A percentile compares a stretch with the other conserved stretches of the same genome.
Evolutionary conservation across 2,888 invertebrate genomes (phyloP).

Genomic region (Xestia rhomboidea): DNA sequence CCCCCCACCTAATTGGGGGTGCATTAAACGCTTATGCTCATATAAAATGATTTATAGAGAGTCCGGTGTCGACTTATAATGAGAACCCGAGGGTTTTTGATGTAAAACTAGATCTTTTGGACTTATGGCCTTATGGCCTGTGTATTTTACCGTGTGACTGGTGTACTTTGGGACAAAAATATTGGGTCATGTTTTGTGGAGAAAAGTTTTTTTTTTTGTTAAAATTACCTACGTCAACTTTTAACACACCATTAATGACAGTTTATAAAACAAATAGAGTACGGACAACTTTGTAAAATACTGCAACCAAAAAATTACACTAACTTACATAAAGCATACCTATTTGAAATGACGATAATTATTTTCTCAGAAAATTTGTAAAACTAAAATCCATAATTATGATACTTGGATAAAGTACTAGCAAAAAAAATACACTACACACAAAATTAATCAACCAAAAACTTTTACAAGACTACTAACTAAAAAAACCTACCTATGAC

Average conservation of each 20-base stretch:
- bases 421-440: conserved; percentile 7
- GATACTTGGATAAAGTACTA: not conserved
- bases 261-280: not conserved
- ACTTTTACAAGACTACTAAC: conserved; percentile 10
- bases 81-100: conserved; percentile 56
- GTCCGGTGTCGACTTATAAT: conserved; percentile 66
- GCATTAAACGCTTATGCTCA: conserved; percentile 82
- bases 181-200: conserved; percentile 5
- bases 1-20: conserved; percentile 79
- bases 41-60: conserved; percentile 83
- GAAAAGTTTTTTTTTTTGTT: not conserved
- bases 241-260: not conserved
- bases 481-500: conserved; percentile 49
- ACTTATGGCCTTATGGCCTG: conserved; percentile 34
- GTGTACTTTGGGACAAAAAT: not conserved
- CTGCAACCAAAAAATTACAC: no score
- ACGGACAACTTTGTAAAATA: not conserved
- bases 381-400: not conserved
- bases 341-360: not conserved
- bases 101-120: conserved; percentile 34
- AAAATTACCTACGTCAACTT: not conserved
- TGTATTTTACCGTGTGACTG: not conserved
- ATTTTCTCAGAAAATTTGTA: not conserved
- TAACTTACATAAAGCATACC: no score
- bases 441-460: conserved; percentile 23